Evolutionary conservation across 2,888 invertebrate genomes (phyloP), one percentile per base, ranked within the genome.

Genomic region (Mesochorus sp.): DNA sequence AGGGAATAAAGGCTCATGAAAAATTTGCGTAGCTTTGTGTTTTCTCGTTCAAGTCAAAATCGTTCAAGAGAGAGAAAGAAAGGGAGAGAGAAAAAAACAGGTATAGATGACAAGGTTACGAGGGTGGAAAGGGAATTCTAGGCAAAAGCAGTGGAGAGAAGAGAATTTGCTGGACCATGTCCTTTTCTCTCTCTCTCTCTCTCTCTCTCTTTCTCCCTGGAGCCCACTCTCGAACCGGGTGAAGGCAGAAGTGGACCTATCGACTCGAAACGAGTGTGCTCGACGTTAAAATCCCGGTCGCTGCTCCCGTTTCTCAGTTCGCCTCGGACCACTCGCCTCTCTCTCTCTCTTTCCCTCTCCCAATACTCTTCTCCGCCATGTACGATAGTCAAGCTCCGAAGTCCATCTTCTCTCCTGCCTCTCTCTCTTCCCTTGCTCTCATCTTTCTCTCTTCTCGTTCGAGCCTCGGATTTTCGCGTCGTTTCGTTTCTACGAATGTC

Each of bases 191-290:
- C 82, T n/a, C n/a, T 57, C 24, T 44, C 57, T 34, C 24, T 55
- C 49, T 47, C 21, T 28, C 42, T 47, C 49, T 19, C 14, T 14
- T 19, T 17, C 37, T 61, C 34, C 14, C 28, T 47, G 37, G 66
- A 71, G 74, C 53, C 39, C 66, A 74, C 78, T 74, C 70, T 59
- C 39, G 61, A 71, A 71, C 59, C 59, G 37, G 55, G 71, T 42
- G 61, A 61, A 83, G 82, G 85, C 78, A 85, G 82, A 85, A 86
- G 86, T 86, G 85, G 86, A 86, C 85, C 86, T 86, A 86, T 86
- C 86, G 85, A 86, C 85, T 86, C 84, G 86, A 86, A 86, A 86
- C 86, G 86, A 86, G 86, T 86, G 86, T 86, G 85, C 86, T 86
- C 86, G 86, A 86, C 86, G 86, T 86, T 86, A 86, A 86, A 86